These are phyloP conservation scores for Ambastaia sidthimunki DNA, from an alignment of 2,797 vertebrate genomes.

Conservation along the genomic window DNA sequence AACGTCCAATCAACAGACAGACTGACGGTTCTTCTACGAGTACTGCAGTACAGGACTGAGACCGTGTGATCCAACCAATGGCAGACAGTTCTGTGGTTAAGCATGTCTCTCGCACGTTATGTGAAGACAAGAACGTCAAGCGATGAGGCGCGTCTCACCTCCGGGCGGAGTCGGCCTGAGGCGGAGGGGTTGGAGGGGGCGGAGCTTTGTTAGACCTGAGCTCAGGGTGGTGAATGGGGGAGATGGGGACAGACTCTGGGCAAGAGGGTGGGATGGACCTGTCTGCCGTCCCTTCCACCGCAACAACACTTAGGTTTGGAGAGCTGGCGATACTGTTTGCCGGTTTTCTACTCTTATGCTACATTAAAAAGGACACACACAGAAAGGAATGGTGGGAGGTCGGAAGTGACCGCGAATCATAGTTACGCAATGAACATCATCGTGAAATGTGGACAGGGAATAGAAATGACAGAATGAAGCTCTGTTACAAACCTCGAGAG, in stretches of 20 bases:
- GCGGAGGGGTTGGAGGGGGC: constrained; percentile 84
- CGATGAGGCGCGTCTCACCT: constrained; percentile 87
- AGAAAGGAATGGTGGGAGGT: constrained; percentile 51
- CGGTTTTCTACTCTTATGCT: constrained; percentile 90
- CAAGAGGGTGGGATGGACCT: constrained; percentile 76
- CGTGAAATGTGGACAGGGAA: constrained; percentile 35
- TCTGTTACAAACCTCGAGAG: constrained; percentile 25
- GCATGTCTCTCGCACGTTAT: constrained; percentile 50
- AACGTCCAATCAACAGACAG: constrained; percentile 26
- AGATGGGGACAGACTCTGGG: constrained; percentile 86
- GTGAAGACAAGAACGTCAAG: constrained; percentile 66
- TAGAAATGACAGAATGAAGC: constrained; percentile 14
- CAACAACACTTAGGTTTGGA: constrained; percentile 89
- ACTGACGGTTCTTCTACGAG: constrained; percentile 23
- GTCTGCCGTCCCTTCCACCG: constrained; percentile 83
- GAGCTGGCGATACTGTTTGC: constrained; percentile 89
- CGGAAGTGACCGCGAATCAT: constrained; percentile 36
- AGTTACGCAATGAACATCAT: constrained; percentile 42
- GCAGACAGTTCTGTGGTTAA: constrained; percentile 49
- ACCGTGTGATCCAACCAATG: constrained; percentile 59
- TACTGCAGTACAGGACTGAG: constrained; percentile 30
- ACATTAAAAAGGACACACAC: constrained; percentile 71
- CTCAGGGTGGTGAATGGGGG: constrained; percentile 85
- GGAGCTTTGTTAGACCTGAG: constrained; percentile 87
- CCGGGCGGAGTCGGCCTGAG: constrained; percentile 87